Conservation (phyloP, 2,797 vertebrate genomes). For the Diplodus puntazzo region DNA sequence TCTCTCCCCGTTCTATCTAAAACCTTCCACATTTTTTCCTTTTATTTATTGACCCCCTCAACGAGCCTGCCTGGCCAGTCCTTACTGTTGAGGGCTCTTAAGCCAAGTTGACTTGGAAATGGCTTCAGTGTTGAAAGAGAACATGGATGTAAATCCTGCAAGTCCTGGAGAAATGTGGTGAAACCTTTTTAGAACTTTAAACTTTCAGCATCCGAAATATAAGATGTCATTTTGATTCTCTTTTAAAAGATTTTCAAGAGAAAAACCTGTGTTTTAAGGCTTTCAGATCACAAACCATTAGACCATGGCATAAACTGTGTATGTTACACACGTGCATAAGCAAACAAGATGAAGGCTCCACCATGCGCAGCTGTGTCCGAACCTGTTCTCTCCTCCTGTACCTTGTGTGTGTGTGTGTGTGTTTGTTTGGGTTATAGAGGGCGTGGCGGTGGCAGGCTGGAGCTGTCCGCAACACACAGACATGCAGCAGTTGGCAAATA, state of each 20-base stretch:
- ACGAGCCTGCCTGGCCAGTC: slow-evolving; percentile 21
- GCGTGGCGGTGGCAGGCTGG: slow-evolving; percentile 75
- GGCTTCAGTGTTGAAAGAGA: slow-evolving; percentile 36
- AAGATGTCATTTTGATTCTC: not conserved
- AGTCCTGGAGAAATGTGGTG: not conserved
- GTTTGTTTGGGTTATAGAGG: slow-evolving; percentile 61
- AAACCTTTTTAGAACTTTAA: slow-evolving; percentile 6
- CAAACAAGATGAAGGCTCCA: slow-evolving; percentile 32
- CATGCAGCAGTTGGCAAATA: slow-evolving; percentile 92
- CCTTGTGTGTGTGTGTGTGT: slow-evolving; percentile 31
- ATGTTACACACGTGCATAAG: slow-evolving; percentile 11
- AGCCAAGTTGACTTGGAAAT: slow-evolving; percentile 53
- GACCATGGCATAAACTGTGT: not conserved
- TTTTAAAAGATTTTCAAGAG: not conserved
- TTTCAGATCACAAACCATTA: slow-evolving; percentile 12
- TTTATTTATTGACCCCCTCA: slow-evolving; percentile 51
- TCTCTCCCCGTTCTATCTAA: slow-evolving; percentile 40
- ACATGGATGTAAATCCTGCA: slow-evolving; percentile 18
- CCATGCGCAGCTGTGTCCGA: slow-evolving; percentile 54
- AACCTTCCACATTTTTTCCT: slow-evolving; percentile 42
- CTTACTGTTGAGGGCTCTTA: slow-evolving; percentile 29
- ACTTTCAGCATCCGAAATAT: slow-evolving; percentile 9
- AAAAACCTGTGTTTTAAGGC: not conserved
- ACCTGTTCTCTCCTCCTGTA: slow-evolving; percentile 51
- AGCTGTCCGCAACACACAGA: slow-evolving; percentile 81